phyloP scores from a whole-genome alignment of 2,797 vertebrate species.

The Galagoides demidoff region DNA sequence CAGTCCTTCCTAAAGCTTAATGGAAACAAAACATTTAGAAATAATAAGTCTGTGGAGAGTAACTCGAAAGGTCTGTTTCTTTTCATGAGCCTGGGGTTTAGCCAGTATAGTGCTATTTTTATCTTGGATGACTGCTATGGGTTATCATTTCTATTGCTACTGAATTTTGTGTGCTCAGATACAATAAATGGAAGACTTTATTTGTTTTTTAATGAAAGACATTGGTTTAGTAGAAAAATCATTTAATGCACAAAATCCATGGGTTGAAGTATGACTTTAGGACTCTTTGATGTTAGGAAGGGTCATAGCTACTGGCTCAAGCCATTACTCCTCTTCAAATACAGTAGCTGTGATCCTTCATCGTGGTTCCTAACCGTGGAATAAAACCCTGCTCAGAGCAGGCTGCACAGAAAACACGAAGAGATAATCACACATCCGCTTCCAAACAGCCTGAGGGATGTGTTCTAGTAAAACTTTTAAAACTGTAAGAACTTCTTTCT shows the following conservation, averaged over 20 bases:
- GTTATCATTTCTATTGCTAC: background rate
- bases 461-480: background rate
- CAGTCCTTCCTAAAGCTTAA: background rate
- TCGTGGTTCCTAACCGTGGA: background rate
- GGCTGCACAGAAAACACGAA: background rate
- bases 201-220: conserved; percentile 31
- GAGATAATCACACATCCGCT: background rate
- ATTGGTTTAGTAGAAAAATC: background rate
- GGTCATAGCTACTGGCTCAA: background rate
- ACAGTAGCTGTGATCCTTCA: no score
- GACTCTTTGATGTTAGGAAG: background rate
- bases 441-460: background rate
- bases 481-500: no score
- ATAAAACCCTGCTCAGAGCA: background rate
- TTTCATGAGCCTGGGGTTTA: background rate
- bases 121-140: background rate
- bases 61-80: conserved; percentile 8
- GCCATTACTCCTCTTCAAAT: background rate
- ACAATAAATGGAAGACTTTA: background rate
- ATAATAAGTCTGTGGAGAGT: background rate
- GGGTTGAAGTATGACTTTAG: background rate
- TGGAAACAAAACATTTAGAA: conserved; percentile 18
- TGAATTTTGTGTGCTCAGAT: background rate
- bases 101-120: background rate
- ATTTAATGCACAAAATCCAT: background rate